Evolutionary conservation across 2,888 invertebrate species (phyloP), one percentile per base, ranked within the genome.

Genomic region (Diarsia dahlii): DNA sequence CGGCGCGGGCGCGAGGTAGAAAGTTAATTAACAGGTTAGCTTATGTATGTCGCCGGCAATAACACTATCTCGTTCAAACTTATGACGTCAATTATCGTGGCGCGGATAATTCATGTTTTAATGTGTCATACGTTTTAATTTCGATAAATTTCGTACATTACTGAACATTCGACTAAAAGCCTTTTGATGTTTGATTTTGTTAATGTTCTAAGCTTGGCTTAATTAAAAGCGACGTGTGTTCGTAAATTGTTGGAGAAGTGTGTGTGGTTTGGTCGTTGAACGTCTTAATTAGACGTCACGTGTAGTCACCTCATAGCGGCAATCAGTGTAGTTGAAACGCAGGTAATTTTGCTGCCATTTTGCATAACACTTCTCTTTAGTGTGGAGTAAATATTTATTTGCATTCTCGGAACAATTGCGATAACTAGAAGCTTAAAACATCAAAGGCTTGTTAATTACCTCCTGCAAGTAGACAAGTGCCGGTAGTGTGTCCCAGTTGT

Each of bases 21-120:
- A 81, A 87, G 78, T 82, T 82, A 89, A 89, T 88, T 84, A 88
- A 78, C 86, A 81, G 81, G 81, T 87, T 77, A 71, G 81, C 81
- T 81, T 82, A 78, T 72, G 65, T 56, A 71, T 20, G 79, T 78
- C 77, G 66, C 58, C 45, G 23, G 77, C 79, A 85, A 88, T 85
- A 88, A 87, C 85, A 85, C 80, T 87, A 87, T 80, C 80, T 88
- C 71, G 74, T 76, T 34, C 54, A 80, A 85, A 87, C 78, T 88
- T 88, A 88, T 87, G 81, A 80, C 69, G 71, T 79, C 78, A 84
- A 87, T 84, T 85, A 85, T 74, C 71, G 80, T 74, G 46, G 70
- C 18, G 77, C 52, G 39, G 63, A 78, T 84, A 86, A 76, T 84
- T 86, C 71, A 52, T 71, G 73, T 68, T 82, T 71, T 84, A 84